Evolutionary conservation across 2,888 invertebrate species (phyloP).

Genomic region (Tinea trinotella): DNA sequence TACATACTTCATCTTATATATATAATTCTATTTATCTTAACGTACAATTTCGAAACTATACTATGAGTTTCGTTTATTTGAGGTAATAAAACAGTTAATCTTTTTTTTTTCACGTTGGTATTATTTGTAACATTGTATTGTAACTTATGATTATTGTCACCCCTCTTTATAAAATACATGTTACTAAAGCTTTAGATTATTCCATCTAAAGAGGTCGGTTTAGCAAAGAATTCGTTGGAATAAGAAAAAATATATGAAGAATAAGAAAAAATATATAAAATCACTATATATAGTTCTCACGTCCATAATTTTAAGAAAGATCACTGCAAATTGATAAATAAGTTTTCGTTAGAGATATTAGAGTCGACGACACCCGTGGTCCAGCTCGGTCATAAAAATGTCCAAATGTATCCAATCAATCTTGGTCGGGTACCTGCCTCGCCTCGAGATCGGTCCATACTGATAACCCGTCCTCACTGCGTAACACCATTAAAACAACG

Average conservation of each 20-base stretch:
- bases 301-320: constrained; percentile 13
- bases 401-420: constrained; percentile 63
- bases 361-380: constrained; percentile 60
- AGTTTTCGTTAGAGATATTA: constrained; percentile 18
- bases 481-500: constrained; percentile 73
- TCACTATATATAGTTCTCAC: constrained; percentile 6
- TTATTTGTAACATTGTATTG: neutral
- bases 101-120: too few relatives aligned
- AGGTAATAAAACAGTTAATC: too few relatives aligned
- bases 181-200: neutral
- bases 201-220: neutral
- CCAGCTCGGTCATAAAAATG: constrained; percentile 59
- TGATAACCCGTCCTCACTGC: constrained; percentile 70
- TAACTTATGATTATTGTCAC: neutral
- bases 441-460: constrained; percentile 53
- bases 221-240: neutral
- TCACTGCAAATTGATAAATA: constrained; percentile 18
- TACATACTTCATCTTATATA: too few relatives aligned
- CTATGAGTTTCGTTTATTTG: too few relatives aligned
- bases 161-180: neutral
- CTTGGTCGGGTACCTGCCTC: constrained; percentile 56
- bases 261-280: neutral
- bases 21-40: too few relatives aligned
- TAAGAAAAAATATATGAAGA: neutral
- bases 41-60: too few relatives aligned